A percentile compares a stretch with the other conserved stretches of the same genome.
Conservation (phyloP, 64 coral and sea anemone species). For the Anthopleura sola region DNA sequence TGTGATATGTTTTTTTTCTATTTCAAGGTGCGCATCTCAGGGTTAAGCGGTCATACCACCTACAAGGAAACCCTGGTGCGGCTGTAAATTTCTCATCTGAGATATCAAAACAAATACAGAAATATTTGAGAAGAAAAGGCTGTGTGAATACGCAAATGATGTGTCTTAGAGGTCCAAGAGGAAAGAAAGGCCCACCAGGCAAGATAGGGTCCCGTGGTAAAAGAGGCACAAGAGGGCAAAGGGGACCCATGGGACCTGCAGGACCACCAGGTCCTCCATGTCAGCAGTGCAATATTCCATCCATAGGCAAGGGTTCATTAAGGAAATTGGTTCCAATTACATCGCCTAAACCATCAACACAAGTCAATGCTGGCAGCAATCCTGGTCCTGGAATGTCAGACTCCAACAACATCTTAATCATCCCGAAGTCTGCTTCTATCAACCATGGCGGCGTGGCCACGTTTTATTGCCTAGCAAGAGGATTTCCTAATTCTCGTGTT, state of each 20-base stretch:
- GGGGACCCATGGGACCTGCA: neutral
- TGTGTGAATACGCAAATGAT: conserved; percentile 28
- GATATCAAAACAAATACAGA: neutral
- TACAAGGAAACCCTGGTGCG: neutral
- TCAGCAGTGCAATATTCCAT: neutral
- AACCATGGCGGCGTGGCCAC: conserved; percentile 34
- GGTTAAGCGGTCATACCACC: neutral
- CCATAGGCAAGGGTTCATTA: neutral
- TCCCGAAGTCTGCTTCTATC: conserved; percentile 28
- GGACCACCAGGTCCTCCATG: conserved; percentile 14
- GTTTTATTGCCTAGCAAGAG: conserved; percentile 45
- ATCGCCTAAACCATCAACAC: neutral
- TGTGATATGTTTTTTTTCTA: neutral
- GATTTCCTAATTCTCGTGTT: conserved; percentile 28
- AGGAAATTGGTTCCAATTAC: too few species aligned
- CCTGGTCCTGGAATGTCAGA: neutral
- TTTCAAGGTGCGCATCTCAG: neutral
- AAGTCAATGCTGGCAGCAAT: conserved; percentile 21
- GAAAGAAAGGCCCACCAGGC: conserved; percentile 38
- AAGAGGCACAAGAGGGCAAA: conserved; percentile 19
- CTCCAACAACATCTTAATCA: neutral
- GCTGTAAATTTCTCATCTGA: neutral
- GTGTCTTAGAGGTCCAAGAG: conserved; percentile 36
- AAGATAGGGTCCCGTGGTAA: conserved; percentile 14
- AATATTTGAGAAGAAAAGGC: conserved; percentile 10